Conservation (phyloP, 2,888 invertebrate species). For the Trissoscelio sp. region DNA sequence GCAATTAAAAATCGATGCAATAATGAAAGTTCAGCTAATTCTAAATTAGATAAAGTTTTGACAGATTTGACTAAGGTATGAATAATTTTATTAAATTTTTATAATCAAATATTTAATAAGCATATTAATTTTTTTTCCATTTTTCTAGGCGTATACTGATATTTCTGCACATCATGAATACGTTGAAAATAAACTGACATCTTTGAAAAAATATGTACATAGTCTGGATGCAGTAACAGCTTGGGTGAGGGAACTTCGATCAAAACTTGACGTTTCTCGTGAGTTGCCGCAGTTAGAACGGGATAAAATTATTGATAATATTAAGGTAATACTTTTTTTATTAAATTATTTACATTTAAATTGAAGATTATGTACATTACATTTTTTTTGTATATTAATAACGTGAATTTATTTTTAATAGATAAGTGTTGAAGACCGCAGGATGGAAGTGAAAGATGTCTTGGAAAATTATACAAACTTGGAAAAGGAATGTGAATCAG, state of each 20-base stretch:
- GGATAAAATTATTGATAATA: constrained; percentile 82
- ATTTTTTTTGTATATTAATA: no score
- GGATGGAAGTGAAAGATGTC: constrained; percentile 86
- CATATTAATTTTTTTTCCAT: background rate
- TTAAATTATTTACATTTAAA: constrained; percentile 19
- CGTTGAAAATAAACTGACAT: constrained; percentile 85
- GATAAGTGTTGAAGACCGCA: constrained; percentile 85
- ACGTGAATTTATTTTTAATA: constrained; percentile 74
- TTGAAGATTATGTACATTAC: no score
- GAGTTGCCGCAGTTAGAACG: constrained; percentile 83
- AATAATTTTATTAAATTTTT: constrained; percentile 9
- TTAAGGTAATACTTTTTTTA: constrained; percentile 80
- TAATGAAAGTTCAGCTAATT: constrained; percentile 75
- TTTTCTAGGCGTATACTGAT: constrained; percentile 83
- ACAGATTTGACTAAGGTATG: constrained; percentile 83
- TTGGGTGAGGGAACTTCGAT: constrained; percentile 85
- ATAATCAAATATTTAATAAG: background rate
- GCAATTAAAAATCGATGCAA: constrained; percentile 81
- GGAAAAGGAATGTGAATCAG: constrained; percentile 85
- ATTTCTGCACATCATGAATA: constrained; percentile 85
- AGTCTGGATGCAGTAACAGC: constrained; percentile 85
- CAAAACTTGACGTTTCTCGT: constrained; percentile 83
- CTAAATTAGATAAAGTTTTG: constrained; percentile 78
- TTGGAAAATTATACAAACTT: constrained; percentile 87
- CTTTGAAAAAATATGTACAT: constrained; percentile 85